A percentile compares a stretch with the other conserved stretches of the same genome.
Conservation (phyloP, 2,888 invertebrate species). For the Dugesia japonica region DNA sequence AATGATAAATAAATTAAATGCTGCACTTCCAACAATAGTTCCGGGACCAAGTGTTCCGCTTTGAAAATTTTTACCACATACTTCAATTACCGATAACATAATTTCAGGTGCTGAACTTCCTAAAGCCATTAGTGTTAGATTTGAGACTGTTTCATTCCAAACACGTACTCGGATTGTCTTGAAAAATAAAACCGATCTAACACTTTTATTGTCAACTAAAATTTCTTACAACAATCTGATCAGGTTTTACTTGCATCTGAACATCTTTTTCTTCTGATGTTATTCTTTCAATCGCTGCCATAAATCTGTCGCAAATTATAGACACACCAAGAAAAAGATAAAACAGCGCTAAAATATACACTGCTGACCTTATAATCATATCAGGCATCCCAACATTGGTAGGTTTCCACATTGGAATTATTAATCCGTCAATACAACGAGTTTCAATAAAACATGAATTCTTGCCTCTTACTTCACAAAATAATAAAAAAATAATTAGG, state of each 20-base stretch:
- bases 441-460: neutral
- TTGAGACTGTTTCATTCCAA: constrained; percentile 98
- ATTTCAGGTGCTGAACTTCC: constrained; percentile 98
- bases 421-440: neutral
- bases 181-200: neutral
- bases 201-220: neutral
- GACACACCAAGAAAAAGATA: constrained; percentile 97
- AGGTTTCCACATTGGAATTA: neutral
- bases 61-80: constrained; percentile 66
- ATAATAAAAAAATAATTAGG: neutral
- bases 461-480: neutral
- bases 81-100: constrained; percentile 85
- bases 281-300: constrained; percentile 97
- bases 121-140: constrained; percentile 93
- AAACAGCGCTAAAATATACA: constrained; percentile 71
- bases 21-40: constrained; percentile 93
- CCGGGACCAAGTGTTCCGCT: constrained; percentile 93
- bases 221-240: constrained; percentile 54
- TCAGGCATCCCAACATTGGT: neutral
- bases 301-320: constrained; percentile 92
- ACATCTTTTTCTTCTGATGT: constrained; percentile 81
- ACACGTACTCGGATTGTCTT: constrained; percentile 71
- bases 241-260: constrained; percentile 50
- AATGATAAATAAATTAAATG: constrained; percentile 92
- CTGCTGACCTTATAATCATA: constrained; percentile 55